These are phyloP conservation scores for Corythoichthys intestinalis DNA, from an alignment of 2,113 vertebrate species.

Conservation along the genomic window DNA sequence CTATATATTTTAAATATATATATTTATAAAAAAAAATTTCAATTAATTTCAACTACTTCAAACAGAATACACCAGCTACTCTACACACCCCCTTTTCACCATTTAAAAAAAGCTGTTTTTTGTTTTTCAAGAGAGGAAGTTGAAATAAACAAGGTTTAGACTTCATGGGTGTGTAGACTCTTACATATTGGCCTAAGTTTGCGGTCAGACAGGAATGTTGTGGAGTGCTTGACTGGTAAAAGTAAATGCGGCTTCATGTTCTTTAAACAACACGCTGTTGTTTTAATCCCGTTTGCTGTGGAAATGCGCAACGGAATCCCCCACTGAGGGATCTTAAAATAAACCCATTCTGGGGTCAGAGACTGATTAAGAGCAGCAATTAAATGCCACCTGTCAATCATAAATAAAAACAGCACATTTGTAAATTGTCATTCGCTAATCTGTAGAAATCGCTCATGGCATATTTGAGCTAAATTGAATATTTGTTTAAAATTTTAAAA, in stretches of 20 bases:
- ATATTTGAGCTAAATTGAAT: not conserved
- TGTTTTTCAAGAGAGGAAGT: too few species aligned
- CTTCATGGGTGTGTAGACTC: not conserved
- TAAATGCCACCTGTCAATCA: not conserved
- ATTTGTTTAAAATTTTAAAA: not conserved
- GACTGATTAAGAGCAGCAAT: not conserved
- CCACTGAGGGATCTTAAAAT: not conserved
- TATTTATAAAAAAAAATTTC: too few species aligned
- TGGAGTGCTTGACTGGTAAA: not conserved
- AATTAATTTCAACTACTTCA: too few species aligned
- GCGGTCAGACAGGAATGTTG: not conserved
- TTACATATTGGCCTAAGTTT: not conserved
- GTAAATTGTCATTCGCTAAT: not conserved
- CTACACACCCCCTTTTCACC: too few species aligned
- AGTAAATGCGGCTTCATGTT: not conserved
- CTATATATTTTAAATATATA: too few species aligned
- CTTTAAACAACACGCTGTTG: conserved; percentile 6
- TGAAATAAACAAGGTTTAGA: not conserved
- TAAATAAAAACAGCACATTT: not conserved
- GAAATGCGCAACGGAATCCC: not conserved
- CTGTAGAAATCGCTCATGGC: not conserved
- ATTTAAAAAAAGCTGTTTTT: too few species aligned
- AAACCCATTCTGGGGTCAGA: not conserved
- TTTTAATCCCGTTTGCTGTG: not conserved
- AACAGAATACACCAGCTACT: too few species aligned